Evolutionary conservation across 2,888 invertebrate species (phyloP).

Genomic region (Folsomia candida): DNA sequence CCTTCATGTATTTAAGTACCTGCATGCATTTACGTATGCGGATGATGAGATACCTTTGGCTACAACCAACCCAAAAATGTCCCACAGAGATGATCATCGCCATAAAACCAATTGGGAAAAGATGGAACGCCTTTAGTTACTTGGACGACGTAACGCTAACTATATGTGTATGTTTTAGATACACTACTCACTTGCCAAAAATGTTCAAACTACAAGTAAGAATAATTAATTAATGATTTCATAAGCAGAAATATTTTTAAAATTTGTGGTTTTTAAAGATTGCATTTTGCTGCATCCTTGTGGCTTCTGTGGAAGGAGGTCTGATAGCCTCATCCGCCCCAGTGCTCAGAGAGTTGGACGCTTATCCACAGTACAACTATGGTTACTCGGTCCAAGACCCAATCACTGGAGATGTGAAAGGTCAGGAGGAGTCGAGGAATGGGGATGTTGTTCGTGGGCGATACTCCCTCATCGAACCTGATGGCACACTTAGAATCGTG

Average conservation of each 20-base stretch:
- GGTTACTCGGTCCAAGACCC: constrained; percentile 29
- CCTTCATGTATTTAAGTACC: no score
- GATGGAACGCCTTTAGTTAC: background rate
- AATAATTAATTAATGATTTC: background rate
- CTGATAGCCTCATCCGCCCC: background rate
- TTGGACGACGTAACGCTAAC: background rate
- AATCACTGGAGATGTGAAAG: constrained; percentile 29
- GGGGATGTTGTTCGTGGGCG: constrained; percentile 24
- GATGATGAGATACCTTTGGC: background rate
- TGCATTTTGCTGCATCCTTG: background rate
- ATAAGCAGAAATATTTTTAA: background rate
- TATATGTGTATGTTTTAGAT: background rate
- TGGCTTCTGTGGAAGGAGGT: background rate
- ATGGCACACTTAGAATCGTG: constrained; percentile 35
- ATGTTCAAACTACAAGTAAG: background rate
- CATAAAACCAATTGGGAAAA: constrained; percentile 1
- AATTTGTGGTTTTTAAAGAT: background rate
- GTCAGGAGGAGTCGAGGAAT: constrained; percentile 22
- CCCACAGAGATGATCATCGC: background rate
- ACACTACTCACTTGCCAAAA: background rate
- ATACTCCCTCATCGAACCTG: constrained; percentile 31
- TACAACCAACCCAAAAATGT: constrained; percentile 1
- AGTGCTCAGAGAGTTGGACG: constrained; percentile 8
- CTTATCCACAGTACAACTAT: constrained; percentile 28
- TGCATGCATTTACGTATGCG: background rate